A percentile compares a stretch with the other conserved stretches of the same genome.
phyloP scores from a whole-genome alignment of 1,140 invertebrate genomes.

The Charaxes varanes region DNA sequence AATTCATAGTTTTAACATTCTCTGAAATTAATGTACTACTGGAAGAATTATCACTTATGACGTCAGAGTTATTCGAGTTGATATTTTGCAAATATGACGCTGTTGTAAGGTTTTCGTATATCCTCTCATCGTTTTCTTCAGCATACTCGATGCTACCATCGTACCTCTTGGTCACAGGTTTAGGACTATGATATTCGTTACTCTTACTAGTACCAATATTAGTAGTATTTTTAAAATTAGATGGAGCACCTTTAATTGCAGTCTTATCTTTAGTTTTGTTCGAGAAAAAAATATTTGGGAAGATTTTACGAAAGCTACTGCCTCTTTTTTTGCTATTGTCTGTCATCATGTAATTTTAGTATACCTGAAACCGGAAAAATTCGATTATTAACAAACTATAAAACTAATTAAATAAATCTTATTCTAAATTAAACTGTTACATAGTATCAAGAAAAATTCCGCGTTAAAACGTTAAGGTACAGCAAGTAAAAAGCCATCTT shows the following conservation, averaged over 20 bases:
- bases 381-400: too few species aligned
- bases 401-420: too few species aligned
- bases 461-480: too few species aligned
- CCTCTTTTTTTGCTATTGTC: slow-evolving; percentile 50
- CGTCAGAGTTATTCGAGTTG: slow-evolving; percentile 25
- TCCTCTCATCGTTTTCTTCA: slow-evolving; percentile 33
- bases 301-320: slow-evolving; percentile 54
- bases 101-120: slow-evolving; percentile 57
- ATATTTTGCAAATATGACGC: slow-evolving; percentile 20
- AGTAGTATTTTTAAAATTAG: slow-evolving; percentile 22
- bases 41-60: slow-evolving; percentile 47
- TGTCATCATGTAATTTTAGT: slow-evolving; percentile 30
- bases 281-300: slow-evolving; percentile 53
- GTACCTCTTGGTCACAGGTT: slow-evolving; percentile 23
- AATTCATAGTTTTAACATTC: slow-evolving; percentile 32
- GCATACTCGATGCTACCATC: slow-evolving; percentile 22
- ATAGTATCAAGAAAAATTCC: background rate
- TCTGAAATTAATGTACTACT: slow-evolving; percentile 61
- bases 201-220: slow-evolving; percentile 24
- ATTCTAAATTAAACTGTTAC: background rate
- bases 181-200: slow-evolving; percentile 51
- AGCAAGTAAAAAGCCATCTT: too few species aligned
- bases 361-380: slow-evolving; percentile 7
- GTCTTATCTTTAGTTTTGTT: slow-evolving; percentile 47
- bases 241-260: slow-evolving; percentile 17